These are phyloP conservation scores for Trichonephila clavipes DNA, from an alignment of 1,140 invertebrate genomes.

Conservation along the genomic window DNA sequence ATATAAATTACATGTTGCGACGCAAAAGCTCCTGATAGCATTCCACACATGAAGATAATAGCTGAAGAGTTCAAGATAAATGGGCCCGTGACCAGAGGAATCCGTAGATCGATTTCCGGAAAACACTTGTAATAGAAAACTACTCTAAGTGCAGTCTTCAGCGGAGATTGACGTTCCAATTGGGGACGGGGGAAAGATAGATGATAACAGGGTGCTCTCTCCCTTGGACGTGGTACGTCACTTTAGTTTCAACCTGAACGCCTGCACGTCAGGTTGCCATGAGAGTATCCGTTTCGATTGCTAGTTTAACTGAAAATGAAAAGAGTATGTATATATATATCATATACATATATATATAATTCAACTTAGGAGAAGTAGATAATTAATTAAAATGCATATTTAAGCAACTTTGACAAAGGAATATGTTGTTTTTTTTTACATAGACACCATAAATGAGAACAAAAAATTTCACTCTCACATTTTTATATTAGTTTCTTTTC, in stretches of 20 bases:
- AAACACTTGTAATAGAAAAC: conserved; percentile 63
- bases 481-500: too few species aligned
- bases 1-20: conserved; percentile 37
- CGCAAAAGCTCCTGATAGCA: conserved; percentile 39
- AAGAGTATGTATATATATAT: neutral
- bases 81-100: conserved; percentile 42
- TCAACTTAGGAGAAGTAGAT: too few species aligned
- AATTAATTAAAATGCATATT: too few species aligned
- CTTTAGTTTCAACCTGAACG: neutral
- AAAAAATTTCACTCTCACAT: too few species aligned
- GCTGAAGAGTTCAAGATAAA: conserved; percentile 54
- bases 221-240: neutral
- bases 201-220: conserved; percentile 6
- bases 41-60: conserved; percentile 51
- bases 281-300: neutral
- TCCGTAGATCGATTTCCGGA: conserved; percentile 35
- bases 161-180: conserved; percentile 55
- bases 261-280: neutral
- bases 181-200: conserved; percentile 19
- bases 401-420: too few species aligned
- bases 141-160: conserved; percentile 56
- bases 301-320: neutral
- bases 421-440: too few species aligned
- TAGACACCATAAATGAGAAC: too few species aligned
- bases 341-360: too few species aligned